phyloP scores from a whole-genome alignment of 2,888 invertebrate genomes.

The Andrena bicolor region DNA sequence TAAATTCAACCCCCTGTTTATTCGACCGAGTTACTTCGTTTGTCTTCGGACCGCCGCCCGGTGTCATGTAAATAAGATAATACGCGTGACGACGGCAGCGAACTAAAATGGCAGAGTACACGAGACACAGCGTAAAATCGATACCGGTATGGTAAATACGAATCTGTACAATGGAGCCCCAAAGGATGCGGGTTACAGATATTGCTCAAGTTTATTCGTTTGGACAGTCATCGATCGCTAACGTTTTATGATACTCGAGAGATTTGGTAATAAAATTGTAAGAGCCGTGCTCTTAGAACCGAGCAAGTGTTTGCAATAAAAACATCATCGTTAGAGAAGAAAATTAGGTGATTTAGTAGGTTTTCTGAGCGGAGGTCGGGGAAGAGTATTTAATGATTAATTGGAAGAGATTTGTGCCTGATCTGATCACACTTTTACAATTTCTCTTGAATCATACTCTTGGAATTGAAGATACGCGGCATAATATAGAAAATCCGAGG shows the following conservation, averaged over 20 bases:
- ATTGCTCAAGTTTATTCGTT: background rate
- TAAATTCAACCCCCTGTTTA: slow-evolving; percentile 32
- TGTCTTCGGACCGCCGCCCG: slow-evolving; percentile 11
- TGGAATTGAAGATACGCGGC: background rate
- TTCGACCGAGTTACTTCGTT: slow-evolving; percentile 30
- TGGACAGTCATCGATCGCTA: background rate
- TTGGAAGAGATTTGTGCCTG: slow-evolving; percentile 31
- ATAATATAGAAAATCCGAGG: background rate
- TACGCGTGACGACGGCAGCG: background rate
- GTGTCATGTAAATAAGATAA: slow-evolving; percentile 32
- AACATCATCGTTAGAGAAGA: background rate
- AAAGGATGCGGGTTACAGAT: background rate
- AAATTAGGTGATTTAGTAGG: background rate
- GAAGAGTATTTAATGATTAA: background rate
- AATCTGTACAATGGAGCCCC: background rate
- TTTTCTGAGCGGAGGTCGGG: background rate
- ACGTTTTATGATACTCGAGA: background rate
- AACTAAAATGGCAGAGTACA: slow-evolving; percentile 36
- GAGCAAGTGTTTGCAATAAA: background rate
- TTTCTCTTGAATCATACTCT: slow-evolving; percentile 32
- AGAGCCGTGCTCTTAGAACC: background rate
- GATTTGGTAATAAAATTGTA: background rate
- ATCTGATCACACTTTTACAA: slow-evolving; percentile 39
- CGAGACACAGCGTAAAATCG: slow-evolving; percentile 28
- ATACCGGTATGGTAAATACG: slow-evolving; percentile 23